phyloP scores from a whole-genome alignment of 2,888 invertebrate genomes.

The Cephus spinipes region DNA sequence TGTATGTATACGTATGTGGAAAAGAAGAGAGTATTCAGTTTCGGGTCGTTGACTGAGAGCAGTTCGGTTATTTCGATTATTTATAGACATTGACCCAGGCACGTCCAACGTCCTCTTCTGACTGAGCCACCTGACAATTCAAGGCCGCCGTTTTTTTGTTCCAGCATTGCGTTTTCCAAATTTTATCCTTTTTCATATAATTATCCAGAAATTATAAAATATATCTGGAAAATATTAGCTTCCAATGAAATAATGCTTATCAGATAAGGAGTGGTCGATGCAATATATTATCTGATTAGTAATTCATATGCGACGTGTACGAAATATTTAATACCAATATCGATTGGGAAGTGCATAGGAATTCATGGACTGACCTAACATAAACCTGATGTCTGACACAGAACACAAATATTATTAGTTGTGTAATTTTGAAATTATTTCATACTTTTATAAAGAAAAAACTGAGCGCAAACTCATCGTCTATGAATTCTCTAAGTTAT shows the following conservation, averaged over 20 bases:
- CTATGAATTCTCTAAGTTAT: neutral
- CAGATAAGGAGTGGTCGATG: neutral
- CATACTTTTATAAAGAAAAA: neutral
- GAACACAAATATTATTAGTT: neutral
- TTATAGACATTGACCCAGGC: conserved; percentile 7
- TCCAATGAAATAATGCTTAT: neutral
- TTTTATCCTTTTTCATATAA: neutral
- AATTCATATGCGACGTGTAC: neutral
- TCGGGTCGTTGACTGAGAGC: conserved; percentile 6
- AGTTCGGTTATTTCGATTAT: neutral
- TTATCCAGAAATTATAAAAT: neutral
- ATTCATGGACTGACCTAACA: neutral
- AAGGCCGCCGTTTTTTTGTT: neutral
- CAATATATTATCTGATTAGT: neutral
- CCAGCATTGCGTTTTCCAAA: neutral
- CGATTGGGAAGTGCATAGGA: neutral
- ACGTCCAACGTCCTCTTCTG: neutral
- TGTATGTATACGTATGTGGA: neutral
- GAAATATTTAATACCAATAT: neutral
- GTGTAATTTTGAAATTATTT: neutral
- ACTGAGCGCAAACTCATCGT: neutral
- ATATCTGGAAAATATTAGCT: neutral
- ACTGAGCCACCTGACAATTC: neutral
- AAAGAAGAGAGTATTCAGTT: neutral
- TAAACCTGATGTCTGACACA: neutral